Evolutionary conservation across 2,888 invertebrate species (phyloP), one percentile per base, ranked within the genome.

Genomic region (Xestia sexstrigata): DNA sequence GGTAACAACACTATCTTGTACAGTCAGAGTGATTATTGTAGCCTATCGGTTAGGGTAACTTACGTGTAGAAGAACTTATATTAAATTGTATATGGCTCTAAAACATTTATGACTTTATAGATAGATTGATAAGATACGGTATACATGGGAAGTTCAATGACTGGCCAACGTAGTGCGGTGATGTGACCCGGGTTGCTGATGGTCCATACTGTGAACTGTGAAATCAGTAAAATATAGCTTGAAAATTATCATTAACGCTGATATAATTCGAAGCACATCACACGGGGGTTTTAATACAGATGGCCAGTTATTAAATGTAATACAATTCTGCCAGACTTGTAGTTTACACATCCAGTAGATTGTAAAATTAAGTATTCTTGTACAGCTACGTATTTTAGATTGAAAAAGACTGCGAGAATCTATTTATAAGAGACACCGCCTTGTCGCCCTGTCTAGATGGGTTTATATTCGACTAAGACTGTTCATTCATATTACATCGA

Each of bases 401-500:
- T 83, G 30, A 70, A 77, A 85, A 74, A 49, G 8, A 70, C 77
- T 70, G 66, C 45, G 30, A 76, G 62, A 70, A 47, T 67, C 62
- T 81, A 81, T 23, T 69, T 39, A 42, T 62, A 60, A 75, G 55
- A 42, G n/a, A 15, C 60, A 76, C 39, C 66, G 5, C 60, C 70
- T 49, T 55, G 77, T 55, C 85, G 68, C 68, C 70, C 52, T 55
- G 73, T 83, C 73, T 62, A 47, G 30, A 62, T 55, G 55, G 70
- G 73, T 62, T 83, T 71, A 63, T 67, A 60, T 55, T 85, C 68
- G 63, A 83, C 82, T 70, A 82, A 55, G 7, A 67, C 55, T n/a
- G 58, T 45, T 23, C 26, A 52, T 67, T 35, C 58, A 63, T 60
- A 70, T 47, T 39, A 65, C 52, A 68, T 70, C 52, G 72, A 76